Percentiles rank a stretch among this genome's conserved stretches.
Evolutionary conservation across 2,113 vertebrate genomes (phyloP).

Genomic region (Coreoperca whiteheadi): DNA sequence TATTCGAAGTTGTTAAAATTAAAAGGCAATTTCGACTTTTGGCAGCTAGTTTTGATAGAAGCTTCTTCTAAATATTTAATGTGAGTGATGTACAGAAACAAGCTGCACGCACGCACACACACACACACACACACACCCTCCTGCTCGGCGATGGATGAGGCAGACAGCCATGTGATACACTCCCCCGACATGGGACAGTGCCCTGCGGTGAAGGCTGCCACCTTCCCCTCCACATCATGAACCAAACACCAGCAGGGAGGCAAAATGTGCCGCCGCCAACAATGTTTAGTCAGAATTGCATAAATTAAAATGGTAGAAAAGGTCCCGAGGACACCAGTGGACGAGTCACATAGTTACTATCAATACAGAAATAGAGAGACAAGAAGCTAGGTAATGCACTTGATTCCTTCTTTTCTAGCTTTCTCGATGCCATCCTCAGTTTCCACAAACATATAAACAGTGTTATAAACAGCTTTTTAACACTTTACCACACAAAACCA

Average conservation of each 20-base stretch:
- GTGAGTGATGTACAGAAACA: not conserved
- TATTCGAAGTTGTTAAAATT: not conserved
- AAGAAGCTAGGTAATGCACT: too few species aligned
- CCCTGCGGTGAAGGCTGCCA: constrained; percentile 41
- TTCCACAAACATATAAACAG: too few species aligned
- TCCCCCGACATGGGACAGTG: constrained; percentile 26
- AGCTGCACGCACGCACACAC: constrained; percentile 25
- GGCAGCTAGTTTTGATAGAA: not conserved
- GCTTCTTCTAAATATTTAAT: constrained; percentile 14
- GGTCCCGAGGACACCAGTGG: too few species aligned
- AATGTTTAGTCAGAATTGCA: too few species aligned
- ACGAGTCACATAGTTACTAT: not conserved
- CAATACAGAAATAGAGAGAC: too few species aligned
- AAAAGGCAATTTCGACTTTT: not conserved
- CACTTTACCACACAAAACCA: too few species aligned
- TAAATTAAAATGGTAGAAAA: too few species aligned
- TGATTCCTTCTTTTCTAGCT: too few species aligned
- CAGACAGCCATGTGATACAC: constrained; percentile 32
- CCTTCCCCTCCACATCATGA: constrained; percentile 14
- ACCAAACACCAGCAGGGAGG: not conserved
- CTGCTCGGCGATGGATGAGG: constrained; percentile 44
- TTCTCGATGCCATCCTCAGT: too few species aligned
- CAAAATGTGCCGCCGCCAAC: not conserved
- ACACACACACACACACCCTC: constrained; percentile 26
- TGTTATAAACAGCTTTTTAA: too few species aligned